Evolutionary conservation across 2,113 vertebrate genomes (phyloP).

Genomic region (Prochilodus magdalenae): DNA sequence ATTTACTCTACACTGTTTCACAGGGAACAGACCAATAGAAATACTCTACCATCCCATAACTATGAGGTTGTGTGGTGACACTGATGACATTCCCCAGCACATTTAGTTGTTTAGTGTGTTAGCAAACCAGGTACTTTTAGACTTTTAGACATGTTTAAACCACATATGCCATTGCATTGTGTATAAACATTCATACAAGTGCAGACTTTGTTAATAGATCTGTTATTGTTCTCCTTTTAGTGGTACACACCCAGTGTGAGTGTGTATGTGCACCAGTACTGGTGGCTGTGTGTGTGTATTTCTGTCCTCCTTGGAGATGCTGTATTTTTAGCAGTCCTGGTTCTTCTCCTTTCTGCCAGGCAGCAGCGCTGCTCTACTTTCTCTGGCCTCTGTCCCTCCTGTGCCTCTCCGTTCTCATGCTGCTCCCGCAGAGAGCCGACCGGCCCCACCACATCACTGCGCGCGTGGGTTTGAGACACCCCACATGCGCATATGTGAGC

Average conservation of each 20-base stretch:
- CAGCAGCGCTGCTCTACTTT: constrained; percentile 79
- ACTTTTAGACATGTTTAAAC: too few species aligned
- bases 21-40: too few species aligned
- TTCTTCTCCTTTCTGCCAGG: constrained; percentile 71
- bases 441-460: not conserved
- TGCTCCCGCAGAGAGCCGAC: constrained; percentile 6
- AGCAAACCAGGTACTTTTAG: too few species aligned
- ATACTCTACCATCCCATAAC: too few species aligned
- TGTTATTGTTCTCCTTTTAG: constrained; percentile 11
- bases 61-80: too few species aligned
- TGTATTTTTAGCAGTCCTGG: constrained; percentile 81
- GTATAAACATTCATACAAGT: not conserved
- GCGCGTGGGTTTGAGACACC: constrained; percentile 1
- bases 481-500: not conserved
- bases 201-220: not conserved
- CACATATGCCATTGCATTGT: not conserved
- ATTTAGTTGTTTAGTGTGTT: too few species aligned
- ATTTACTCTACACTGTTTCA: too few species aligned
- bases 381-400: constrained; percentile 69
- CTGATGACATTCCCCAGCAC: too few species aligned
- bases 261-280: constrained; percentile 58
- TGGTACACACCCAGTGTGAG: constrained; percentile 33
- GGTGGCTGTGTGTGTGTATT: constrained; percentile 69
- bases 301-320: constrained; percentile 78
- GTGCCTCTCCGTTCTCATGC: constrained; percentile 37